Evolutionary conservation across 2,888 invertebrate genomes (phyloP), one percentile per base, ranked within the genome.

Genomic region (Oligia latruncula): DNA sequence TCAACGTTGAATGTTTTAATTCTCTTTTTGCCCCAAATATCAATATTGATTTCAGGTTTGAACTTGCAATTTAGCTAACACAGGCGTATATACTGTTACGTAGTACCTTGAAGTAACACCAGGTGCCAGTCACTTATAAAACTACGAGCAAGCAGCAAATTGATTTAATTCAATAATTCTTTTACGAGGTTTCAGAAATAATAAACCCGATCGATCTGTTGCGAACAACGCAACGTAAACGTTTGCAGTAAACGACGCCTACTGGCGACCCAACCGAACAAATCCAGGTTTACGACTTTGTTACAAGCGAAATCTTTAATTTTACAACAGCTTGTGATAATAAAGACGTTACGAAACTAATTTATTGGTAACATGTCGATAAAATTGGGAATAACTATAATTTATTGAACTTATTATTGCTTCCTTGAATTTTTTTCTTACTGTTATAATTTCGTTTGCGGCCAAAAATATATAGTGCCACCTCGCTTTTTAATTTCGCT

Each of bases 231-330:
- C 67, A 64, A 65, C 72, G 82, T 78, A 74, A 89, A 87, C 80
- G 74, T 72, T 70, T 79, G 83, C 84, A 89, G 90, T 92, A 91
- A 91, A 90, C n/a, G 80, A 85, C 93, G 91, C 93, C 94, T 92
- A 92, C 94, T 79, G 80, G 74, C 62, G 71, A 82, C 64, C 74
- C 43, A 43, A 84, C 82, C 80, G 81, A 85, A 89, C 90, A 86
- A 90, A 93, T 90, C 83, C 85, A 88, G 84, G 86, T 89, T 93
- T 92, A 92, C 85, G 83, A 88, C 87, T 83, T 82, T 90, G 91
- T 92, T 92, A 91, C 92, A 90, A 88, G 87, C 89, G 81, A 91
- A 92, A 93, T 90, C 89, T 92, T 92, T 92, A 92, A 92, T 92
- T 93, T 94, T 91, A 92, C 86, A 88, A 89, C 88, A 84, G 78